Base-by-base conservation (phyloP, 2,888 invertebrate species). In the Drosophila merina region DNA sequence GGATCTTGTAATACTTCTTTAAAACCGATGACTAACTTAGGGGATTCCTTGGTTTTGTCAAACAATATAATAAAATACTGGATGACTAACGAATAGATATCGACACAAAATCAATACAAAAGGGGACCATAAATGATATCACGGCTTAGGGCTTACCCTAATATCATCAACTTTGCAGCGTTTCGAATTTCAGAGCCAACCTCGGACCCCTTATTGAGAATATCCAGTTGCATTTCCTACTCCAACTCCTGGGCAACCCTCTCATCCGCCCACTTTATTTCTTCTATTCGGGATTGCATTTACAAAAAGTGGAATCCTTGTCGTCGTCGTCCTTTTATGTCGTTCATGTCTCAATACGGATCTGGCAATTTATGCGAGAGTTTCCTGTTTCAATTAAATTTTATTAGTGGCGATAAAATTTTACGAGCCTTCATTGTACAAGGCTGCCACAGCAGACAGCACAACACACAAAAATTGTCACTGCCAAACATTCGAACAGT, bases 311-410 rank as follows among this genome's bases (percentile, higher is more conserved):
- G 72, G 50, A 54, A 14, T 72, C 50, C 62, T 55, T 38, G 60
- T 45, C 60, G 58, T 45, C 60, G 58, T 14, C 10, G 49, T 44
- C 72, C 69, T 54, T 51, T 71, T 54, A 47, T 69, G 60, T 54
- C 72, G 71, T 69, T 74, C 60, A 57, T 70, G 69, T 62, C 62
- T 64, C 76, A 64, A 69, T 63, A 67, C 72, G 57, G 59, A 62
- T 69, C 38, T 80, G 49, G 51, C 58, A 79, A 83, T 84, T 87
- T 87, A 84, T 84, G 88, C 83, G 76, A 75, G 76, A 75, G 84
- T 88, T 88, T 85, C 84, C 83, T 86, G 78, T 85, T 88, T 86
- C 84, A 85, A 85, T 85, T 88, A 85, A 85, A 88, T 85, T 85
- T 85, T 86, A 85, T 88, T 86, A 72, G 76, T 45, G 47, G 8